Evolutionary conservation across 23 tunicate species (phyloP).

Genomic region (Trididemnum clinides): DNA sequence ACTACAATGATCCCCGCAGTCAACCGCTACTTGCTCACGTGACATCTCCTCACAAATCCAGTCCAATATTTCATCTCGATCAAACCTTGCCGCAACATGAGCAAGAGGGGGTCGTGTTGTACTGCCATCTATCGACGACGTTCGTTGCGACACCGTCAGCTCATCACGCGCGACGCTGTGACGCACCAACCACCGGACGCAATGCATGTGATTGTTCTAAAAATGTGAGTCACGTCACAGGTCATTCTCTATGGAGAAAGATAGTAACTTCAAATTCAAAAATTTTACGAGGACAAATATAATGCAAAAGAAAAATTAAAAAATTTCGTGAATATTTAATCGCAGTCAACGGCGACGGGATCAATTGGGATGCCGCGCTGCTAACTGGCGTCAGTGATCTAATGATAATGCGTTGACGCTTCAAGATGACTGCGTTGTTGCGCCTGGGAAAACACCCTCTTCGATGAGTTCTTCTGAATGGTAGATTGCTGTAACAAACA

Average conservation of each 20-base stretch:
- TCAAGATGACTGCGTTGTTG: too few relatives aligned
- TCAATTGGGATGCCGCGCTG: too few relatives aligned
- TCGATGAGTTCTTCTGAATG: too few relatives aligned
- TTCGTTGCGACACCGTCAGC: conserved; percentile 62
- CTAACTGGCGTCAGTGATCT: too few relatives aligned
- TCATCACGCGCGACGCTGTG: conserved; percentile 77
- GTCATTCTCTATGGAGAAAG: background rate
- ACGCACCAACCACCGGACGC: conserved; percentile 84
- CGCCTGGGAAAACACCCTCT: too few relatives aligned
- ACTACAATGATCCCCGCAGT: conserved; percentile 66
- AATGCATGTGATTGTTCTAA: conserved; percentile 75
- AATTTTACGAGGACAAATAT: background rate
- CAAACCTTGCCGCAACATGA: conserved; percentile 80
- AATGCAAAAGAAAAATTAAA: background rate
- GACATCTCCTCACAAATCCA: conserved; percentile 90
- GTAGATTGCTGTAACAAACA: too few relatives aligned
- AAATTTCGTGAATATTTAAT: background rate
- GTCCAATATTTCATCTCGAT: conserved; percentile 72
- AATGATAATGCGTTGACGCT: too few relatives aligned
- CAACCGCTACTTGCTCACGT: conserved; percentile 51
- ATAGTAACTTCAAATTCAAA: background rate
- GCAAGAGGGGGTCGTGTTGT: conserved; percentile 82
- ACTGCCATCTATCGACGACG: conserved; percentile 84
- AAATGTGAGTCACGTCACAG: too few relatives aligned
- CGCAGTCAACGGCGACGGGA: too few relatives aligned